Conservation (phyloP, 1,140 invertebrate genomes). For the Tenebrio molitor region DNA sequence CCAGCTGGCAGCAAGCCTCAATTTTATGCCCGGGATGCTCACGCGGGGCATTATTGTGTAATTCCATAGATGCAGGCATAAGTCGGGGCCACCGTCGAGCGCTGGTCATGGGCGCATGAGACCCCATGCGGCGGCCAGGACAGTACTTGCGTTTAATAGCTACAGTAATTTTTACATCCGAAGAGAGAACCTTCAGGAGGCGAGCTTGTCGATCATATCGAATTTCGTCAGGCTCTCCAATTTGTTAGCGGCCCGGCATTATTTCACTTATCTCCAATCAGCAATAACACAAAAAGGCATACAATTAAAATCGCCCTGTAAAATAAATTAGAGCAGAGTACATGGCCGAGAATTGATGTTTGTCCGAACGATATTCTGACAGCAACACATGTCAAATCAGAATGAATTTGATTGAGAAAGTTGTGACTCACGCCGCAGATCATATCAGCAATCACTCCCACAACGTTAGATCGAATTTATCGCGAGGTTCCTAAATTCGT, state of each 20-base stretch:
- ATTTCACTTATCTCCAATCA: slow-evolving; percentile 24
- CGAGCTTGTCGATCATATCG: slow-evolving; percentile 1
- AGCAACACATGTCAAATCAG: slow-evolving; percentile 35
- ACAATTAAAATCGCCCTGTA: slow-evolving; percentile 36
- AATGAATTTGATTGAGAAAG: slow-evolving; percentile 19
- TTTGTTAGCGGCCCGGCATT: neutral
- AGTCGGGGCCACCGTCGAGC: neutral
- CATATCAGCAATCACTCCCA: slow-evolving; percentile 17
- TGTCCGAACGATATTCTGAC: slow-evolving; percentile 30
- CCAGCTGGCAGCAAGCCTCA: slow-evolving; percentile 28
- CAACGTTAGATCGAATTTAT: slow-evolving; percentile 7
- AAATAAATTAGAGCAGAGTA: slow-evolving; percentile 27
- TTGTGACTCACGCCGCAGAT: slow-evolving; percentile 26
- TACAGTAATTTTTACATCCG: slow-evolving; percentile 3
- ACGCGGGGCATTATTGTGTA: slow-evolving; percentile 10
- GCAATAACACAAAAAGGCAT: slow-evolving; percentile 28
- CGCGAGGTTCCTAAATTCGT: neutral
- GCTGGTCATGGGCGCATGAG: neutral
- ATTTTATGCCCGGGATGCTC: slow-evolving; percentile 21
- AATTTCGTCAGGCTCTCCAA: neutral
- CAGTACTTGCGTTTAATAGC: slow-evolving; percentile 29
- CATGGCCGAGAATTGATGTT: neutral
- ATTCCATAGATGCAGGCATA: slow-evolving; percentile 11
- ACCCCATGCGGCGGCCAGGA: slow-evolving; percentile 20
- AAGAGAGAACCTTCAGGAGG: slow-evolving; percentile 7